Base-by-base conservation (phyloP, 1,140 invertebrate genomes). In the Calliopsis andreniformis region DNA sequence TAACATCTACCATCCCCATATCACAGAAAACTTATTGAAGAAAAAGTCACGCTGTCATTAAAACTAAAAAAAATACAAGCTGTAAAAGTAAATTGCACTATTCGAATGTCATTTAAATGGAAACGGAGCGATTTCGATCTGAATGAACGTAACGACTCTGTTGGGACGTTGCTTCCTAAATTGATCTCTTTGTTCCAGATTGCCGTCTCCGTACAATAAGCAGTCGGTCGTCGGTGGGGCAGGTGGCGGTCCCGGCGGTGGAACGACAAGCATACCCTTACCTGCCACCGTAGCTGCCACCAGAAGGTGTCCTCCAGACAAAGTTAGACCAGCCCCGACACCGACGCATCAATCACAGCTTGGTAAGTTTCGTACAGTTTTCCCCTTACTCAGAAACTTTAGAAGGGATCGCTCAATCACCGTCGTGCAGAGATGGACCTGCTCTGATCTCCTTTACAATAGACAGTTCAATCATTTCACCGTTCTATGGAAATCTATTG, bases 221-320 rank as follows among this genome's bases (percentile, higher is more conserved):
- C 89, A 91, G 66, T 71, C 86, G 55, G 81, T 79, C 20, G 86
- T 78, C 56, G 84, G 84, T 35, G 72, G 68, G 32, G 85, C 78
- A 28, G 76, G 62, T 42, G 78, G 86, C 32, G 86, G 86, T 42
- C 70, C 76, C 8, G 76, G 80, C 59, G 76, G 78, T 87, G 93
- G 93, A 70, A 91, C 92, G 10, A 95, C 95, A 43, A 95, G 94
- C 85, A 96, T 96, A 83, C 95, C 95, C 32, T 88, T 96, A 84
- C 95, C 95, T 28, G 95, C 95, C 45, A 95, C 95, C 14, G 95
- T 95, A 39, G 92, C 95, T 83, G 95, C 95, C n/a, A 93, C 94
- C 72, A 93, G 95, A 81, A 93, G 95, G 91, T 95, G 95, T 87
- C 95, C 95, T 49, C 95, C 95, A 81, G 95, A 96, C 92, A 96